These are phyloP conservation scores for Hyppa rectilinea DNA, from an alignment of 2,888 invertebrate genomes.

Conservation along the genomic window DNA sequence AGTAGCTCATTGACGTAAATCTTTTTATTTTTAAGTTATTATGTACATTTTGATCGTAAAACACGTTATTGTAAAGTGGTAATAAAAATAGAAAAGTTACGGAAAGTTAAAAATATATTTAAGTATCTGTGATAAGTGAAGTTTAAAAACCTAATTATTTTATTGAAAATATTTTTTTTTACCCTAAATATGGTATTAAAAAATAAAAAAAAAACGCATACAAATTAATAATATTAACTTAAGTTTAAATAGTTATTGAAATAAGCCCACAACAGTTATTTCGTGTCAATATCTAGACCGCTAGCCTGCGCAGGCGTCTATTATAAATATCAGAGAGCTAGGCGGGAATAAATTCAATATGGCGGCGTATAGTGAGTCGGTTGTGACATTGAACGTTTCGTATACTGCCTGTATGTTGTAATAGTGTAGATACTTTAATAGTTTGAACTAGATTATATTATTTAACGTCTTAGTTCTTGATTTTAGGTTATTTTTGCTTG, in stretches of 20 bases:
- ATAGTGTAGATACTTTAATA: conserved; percentile 41
- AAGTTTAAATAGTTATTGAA: conserved; percentile 19
- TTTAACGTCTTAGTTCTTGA: background rate
- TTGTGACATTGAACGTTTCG: conserved; percentile 66
- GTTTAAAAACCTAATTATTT: background rate
- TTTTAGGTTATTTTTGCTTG: background rate
- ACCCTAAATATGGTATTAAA: background rate
- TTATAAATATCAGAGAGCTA: conserved; percentile 61
- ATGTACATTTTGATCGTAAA: conserved; percentile 1
- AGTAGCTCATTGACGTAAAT: conserved; percentile 5
- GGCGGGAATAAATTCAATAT: conserved; percentile 66
- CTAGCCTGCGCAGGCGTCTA: conserved; percentile 61
- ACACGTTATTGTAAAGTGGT: background rate
- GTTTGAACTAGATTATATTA: conserved; percentile 2
- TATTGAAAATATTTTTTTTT: background rate
- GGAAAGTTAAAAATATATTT: conserved; percentile 3
- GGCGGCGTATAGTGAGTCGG: conserved; percentile 55
- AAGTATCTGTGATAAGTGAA: too few relatives aligned
- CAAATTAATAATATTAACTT: background rate
- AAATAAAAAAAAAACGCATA: background rate
- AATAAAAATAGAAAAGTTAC: background rate
- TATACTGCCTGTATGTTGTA: conserved; percentile 37
- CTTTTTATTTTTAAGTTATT: conserved; percentile 1
- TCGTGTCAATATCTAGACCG: conserved; percentile 48
- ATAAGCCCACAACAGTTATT: conserved; percentile 34